Evolutionary conservation across 2,888 invertebrate genomes (phyloP).

Genomic region (Sepioteuthis lessoniana): DNA sequence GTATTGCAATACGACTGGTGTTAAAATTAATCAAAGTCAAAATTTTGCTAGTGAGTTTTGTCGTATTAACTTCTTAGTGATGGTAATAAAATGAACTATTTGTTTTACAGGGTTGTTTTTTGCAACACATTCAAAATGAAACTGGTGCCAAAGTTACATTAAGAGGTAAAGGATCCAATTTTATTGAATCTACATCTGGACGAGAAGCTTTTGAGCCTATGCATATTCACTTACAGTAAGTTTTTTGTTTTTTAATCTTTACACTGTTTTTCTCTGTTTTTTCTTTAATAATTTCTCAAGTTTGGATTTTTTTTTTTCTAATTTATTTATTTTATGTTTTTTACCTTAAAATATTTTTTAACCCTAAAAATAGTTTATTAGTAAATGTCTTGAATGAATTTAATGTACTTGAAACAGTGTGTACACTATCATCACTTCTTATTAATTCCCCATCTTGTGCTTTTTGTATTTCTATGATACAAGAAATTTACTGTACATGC

Average conservation of each 20-base stretch:
- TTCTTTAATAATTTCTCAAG: not conserved
- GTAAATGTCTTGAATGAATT: too few species aligned
- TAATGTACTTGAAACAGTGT: too few species aligned
- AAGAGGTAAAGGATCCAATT: slow-evolving; percentile 82
- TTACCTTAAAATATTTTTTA: too few species aligned
- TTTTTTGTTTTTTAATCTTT: slow-evolving; percentile 47
- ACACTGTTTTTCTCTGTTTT: too few species aligned
- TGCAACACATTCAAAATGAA: slow-evolving; percentile 85
- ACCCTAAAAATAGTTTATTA: too few species aligned
- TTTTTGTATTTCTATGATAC: too few species aligned
- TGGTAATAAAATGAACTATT: not conserved
- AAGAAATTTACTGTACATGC: too few species aligned
- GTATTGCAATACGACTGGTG: too few species aligned
- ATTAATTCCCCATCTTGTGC: too few species aligned
- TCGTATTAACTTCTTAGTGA: not conserved
- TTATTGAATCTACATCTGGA: slow-evolving; percentile 79
- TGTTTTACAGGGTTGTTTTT: slow-evolving; percentile 76
- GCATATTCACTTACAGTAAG: slow-evolving; percentile 84
- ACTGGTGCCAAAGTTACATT: slow-evolving; percentile 85
- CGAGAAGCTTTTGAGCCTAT: slow-evolving; percentile 83
- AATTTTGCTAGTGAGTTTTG: not conserved
- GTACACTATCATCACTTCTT: too few species aligned
- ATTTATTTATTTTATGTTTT: too few species aligned
- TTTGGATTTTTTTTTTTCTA: not conserved
- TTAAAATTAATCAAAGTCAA: too few species aligned